phyloP scores from a whole-genome alignment of 1,140 invertebrate species.

The Pantala flavescens region DNA sequence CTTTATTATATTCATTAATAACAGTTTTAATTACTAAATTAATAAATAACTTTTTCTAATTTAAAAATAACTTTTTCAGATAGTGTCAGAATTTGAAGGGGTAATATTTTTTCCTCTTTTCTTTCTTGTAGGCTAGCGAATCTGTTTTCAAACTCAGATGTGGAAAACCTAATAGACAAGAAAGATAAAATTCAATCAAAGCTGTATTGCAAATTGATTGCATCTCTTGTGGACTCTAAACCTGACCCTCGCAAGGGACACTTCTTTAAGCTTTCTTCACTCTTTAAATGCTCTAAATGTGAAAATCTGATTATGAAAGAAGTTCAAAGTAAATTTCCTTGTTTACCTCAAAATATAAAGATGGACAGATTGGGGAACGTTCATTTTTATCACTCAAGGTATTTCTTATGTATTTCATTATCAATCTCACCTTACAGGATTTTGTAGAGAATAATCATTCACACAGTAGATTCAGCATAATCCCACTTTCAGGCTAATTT shows the following conservation, averaged over 20 bases:
- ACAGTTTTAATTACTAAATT: too few species aligned
- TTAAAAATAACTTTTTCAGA: too few species aligned
- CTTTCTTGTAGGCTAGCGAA: slow-evolving; percentile 51
- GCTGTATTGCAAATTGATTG: slow-evolving; percentile 70
- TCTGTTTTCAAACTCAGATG: slow-evolving; percentile 66
- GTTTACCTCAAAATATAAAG: slow-evolving; percentile 48
- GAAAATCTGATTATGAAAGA: slow-evolving; percentile 38
- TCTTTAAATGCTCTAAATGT: slow-evolving; percentile 60
- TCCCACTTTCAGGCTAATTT: not conserved
- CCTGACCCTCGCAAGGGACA: slow-evolving; percentile 63
- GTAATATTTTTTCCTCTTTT: not conserved
- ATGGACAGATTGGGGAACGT: slow-evolving; percentile 57
- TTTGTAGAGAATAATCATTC: slow-evolving; percentile 17
- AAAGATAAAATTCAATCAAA: slow-evolving; percentile 75
- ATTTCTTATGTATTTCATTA: not conserved
- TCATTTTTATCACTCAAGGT: slow-evolving; percentile 49
- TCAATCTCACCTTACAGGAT: slow-evolving; percentile 11
- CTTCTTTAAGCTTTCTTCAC: slow-evolving; percentile 59
- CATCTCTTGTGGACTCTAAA: slow-evolving; percentile 55
- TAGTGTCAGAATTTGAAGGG: too few species aligned
- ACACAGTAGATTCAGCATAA: slow-evolving; percentile 17
- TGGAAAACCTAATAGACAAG: slow-evolving; percentile 64
- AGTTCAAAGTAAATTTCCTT: slow-evolving; percentile 25
- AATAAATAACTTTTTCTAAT: too few species aligned
- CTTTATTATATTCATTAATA: too few species aligned